Evolutionary conservation across 1,140 invertebrate genomes (phyloP).

Genomic region (Phymastichus coffea): DNA sequence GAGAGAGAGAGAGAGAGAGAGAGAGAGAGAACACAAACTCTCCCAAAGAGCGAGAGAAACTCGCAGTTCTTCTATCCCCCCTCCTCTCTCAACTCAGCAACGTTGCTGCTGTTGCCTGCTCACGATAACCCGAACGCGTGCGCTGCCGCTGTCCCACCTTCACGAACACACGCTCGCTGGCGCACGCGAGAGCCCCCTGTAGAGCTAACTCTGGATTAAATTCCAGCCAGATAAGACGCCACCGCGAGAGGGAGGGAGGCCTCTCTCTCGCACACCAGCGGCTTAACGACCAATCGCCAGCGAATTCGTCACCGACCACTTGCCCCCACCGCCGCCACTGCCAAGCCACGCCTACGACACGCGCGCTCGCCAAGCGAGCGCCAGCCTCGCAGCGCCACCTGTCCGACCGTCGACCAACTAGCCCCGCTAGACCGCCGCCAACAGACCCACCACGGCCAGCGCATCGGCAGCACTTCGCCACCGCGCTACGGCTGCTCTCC

Average conservation of each 20-base stretch:
- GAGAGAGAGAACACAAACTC: constrained; percentile 33
- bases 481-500: constrained; percentile 8
- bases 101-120: too few species aligned
- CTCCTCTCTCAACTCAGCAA: too few species aligned
- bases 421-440: constrained; percentile 16
- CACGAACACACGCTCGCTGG: too few species aligned
- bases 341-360: background rate
- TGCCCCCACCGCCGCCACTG: constrained; percentile 22
- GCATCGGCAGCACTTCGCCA: constrained; percentile 37
- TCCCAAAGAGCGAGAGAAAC: too few species aligned
- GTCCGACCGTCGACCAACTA: constrained; percentile 39
- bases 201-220: too few species aligned
- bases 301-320: constrained; percentile 56
- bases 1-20: constrained; percentile 20
- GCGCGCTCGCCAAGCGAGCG: background rate
- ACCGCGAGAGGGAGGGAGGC: background rate
- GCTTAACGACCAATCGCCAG: constrained; percentile 58
- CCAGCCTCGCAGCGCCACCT: background rate
- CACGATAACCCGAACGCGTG: too few species aligned
- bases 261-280: constrained; percentile 45
- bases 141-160: too few species aligned
- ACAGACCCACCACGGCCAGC: constrained; percentile 42
- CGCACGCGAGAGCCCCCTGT: too few species aligned
- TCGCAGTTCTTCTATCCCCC: too few species aligned
- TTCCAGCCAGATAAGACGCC: too few species aligned